Conservation (phyloP, 2,797 vertebrate genomes). For the Leptoclinus maculatus region DNA sequence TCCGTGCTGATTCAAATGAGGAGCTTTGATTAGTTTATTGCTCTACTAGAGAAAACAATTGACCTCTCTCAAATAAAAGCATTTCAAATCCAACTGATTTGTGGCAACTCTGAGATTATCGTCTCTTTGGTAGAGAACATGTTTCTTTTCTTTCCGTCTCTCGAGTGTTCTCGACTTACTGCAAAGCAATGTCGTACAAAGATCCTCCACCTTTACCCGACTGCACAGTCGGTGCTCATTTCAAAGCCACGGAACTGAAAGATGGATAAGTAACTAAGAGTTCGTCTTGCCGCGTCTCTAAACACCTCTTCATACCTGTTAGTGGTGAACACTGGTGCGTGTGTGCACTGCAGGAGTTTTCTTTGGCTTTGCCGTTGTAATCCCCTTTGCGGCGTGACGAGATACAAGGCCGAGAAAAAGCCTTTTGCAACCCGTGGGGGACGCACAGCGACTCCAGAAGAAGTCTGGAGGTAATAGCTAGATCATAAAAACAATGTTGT, state of each 20-base stretch:
- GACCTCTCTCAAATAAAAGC: slow-evolving; percentile 9
- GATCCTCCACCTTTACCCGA: not conserved
- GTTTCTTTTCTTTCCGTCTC: not conserved
- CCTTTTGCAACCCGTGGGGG: slow-evolving; percentile 25
- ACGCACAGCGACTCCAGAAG: not conserved
- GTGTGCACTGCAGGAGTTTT: slow-evolving; percentile 51
- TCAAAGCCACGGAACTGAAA: not conserved
- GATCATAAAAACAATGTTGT: not conserved
- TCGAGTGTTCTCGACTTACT: not conserved
- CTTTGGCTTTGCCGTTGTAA: slow-evolving; percentile 66
- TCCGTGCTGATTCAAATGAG: slow-evolving; percentile 10
- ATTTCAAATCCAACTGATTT: slow-evolving; percentile 22
- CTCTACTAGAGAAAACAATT: slow-evolving; percentile 18
- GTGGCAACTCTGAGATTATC: not conserved
- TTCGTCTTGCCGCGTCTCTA: slow-evolving; percentile 30
- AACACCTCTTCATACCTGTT: slow-evolving; percentile 49
- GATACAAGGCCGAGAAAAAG: slow-evolving; percentile 35
- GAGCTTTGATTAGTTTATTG: slow-evolving; percentile 11
- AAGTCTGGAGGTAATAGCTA: slow-evolving; percentile 18
- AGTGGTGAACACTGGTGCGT: slow-evolving; percentile 14
- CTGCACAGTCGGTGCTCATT: not conserved
- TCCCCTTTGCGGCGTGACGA: slow-evolving; percentile 62
- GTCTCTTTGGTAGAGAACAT: not conserved
- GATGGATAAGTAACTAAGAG: slow-evolving; percentile 12
- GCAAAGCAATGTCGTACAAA: not conserved